phyloP scores from a whole-genome alignment of 2,888 invertebrate genomes.

The Drosophila differens region DNA sequence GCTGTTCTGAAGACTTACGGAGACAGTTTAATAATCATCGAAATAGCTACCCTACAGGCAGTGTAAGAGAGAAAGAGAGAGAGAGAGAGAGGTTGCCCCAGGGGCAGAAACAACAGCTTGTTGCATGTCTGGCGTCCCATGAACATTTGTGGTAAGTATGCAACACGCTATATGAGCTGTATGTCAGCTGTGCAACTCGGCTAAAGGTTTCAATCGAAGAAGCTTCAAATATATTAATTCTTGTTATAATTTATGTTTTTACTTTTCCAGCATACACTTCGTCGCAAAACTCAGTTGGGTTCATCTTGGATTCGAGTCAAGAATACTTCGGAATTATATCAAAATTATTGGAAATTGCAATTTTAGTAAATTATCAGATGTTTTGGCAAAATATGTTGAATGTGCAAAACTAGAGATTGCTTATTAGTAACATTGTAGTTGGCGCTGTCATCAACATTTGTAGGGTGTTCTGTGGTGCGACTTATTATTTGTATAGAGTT shows the following conservation, averaged over 20 bases:
- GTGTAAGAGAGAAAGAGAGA: background rate
- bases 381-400: background rate
- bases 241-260: background rate
- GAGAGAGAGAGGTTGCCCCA: background rate
- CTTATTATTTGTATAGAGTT: conserved; percentile 9
- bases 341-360: background rate
- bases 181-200: conserved; percentile 45
- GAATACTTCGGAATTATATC: background rate
- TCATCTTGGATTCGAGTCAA: background rate
- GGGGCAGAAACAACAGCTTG: conserved; percentile 41
- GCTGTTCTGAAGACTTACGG: conserved; percentile 70
- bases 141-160: conserved; percentile 33
- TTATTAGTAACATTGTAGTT: background rate
- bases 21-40: conserved; percentile 77
- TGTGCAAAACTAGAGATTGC: background rate
- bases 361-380: background rate
- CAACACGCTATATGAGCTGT: conserved; percentile 50
- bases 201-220: conserved; percentile 4
- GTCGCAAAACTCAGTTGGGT: background rate
- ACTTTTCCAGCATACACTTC: background rate
- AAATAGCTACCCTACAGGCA: conserved; percentile 16
- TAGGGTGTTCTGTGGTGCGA: conserved; percentile 21
- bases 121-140: conserved; percentile 45
- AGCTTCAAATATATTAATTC: background rate
- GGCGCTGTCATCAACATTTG: background rate